These are phyloP conservation scores for Euphydryas editha DNA, from an alignment of 2,888 invertebrate genomes.

Conservation along the genomic window DNA sequence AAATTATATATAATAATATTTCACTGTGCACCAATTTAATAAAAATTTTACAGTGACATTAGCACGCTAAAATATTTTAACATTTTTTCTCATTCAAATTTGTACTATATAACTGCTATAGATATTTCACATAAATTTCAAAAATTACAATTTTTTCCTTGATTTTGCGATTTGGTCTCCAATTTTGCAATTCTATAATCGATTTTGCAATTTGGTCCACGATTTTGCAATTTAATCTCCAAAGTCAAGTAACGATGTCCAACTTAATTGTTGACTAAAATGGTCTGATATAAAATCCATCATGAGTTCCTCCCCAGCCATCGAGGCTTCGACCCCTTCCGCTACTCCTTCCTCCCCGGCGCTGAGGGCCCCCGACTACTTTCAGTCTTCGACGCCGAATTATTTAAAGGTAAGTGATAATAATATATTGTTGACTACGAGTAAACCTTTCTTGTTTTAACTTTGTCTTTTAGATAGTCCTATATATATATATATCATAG, in stretches of 20 bases:
- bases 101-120: not conserved
- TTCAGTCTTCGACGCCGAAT: conserved; percentile 75
- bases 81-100: not conserved
- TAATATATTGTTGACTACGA: conserved; percentile 3
- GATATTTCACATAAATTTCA: not conserved
- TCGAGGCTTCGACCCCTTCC: conserved; percentile 76
- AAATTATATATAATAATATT: not conserved
- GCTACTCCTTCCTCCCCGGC: conserved; percentile 73
- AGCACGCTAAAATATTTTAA: not conserved
- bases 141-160: not conserved
- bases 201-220: not conserved
- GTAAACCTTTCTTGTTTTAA: too few species aligned
- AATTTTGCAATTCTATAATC: not conserved
- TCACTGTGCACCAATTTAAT: not conserved
- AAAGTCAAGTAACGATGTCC: not conserved
- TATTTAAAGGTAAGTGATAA: conserved; percentile 61
- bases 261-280: conserved; percentile 38
- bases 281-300: conserved; percentile 74
- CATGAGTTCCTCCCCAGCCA: conserved; percentile 81
- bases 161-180: not conserved
- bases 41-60: not conserved
- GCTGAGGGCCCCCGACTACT: conserved; percentile 58
- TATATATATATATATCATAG: too few species aligned
- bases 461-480: too few species aligned
- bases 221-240: not conserved